Evolutionary conservation across 2,797 vertebrate species (phyloP), one percentile per base, ranked within the genome.

Genomic region (Cichlasoma orientale): DNA sequence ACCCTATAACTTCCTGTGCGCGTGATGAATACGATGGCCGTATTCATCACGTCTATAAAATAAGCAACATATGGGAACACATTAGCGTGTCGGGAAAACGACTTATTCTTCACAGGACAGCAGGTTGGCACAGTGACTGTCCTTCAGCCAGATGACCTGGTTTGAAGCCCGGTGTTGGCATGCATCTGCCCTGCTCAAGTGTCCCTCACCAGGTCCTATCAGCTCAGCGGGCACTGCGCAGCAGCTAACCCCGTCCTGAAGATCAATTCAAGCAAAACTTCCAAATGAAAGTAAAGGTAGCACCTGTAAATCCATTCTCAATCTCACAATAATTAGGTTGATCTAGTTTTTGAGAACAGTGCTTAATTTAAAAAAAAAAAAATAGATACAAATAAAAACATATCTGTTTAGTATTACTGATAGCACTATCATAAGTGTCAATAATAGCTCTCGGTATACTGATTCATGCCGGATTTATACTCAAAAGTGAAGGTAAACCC

Each of bases 201-300:
- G 88, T 86, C 87, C 81, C 82, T 86, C 81, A 68, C 82, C 82
- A 68, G 57, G 72, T 79, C 74, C 53, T 63, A 55, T 80, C 77
- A 66, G 69, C 25, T 36, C 80, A 11, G 55, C 3, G 29, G 69
- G 55, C 72, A 23, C 53, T 18, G 1, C 1, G 31, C 61, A 59
- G 74, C 58, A 1, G 80, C 85, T 79, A 82, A 90, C 89, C 90
- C 83, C 80, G 81, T 76, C 71, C 70, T 84, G 36, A 56, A 84
- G 79, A 5, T 69, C 23, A 7, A 74, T 68, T 52, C 53, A 61
- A 77, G 50, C 7, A 21, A 84, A 77, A 3, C 41, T 79, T 69
- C 70, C 50, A 27, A 14, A 38, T n/a, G 25, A 52, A 25, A 68
- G 29, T 10, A n/a, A 13, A 72, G 5, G 14, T 61, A 68, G 52